Percentiles rank a stretch among this genome's conserved stretches.
phyloP scores from a whole-genome alignment of 2,797 vertebrate genomes.

The Lerista edwardsae region DNA sequence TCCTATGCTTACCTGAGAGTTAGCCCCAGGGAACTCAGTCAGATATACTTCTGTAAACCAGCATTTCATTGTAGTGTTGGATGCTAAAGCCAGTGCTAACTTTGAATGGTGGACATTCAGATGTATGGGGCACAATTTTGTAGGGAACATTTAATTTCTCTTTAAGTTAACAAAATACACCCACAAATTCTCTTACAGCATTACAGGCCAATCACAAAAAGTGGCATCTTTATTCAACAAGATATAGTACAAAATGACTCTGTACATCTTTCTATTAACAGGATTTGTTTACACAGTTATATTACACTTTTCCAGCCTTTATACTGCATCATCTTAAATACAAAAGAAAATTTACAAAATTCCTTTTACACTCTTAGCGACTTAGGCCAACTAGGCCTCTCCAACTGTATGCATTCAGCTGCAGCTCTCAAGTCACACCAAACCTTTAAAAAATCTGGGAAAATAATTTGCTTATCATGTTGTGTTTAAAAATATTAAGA shows the following conservation, averaged over 20 bases:
- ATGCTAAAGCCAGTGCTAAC: background rate
- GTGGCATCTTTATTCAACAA: conserved; percentile 83
- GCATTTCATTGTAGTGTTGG: background rate
- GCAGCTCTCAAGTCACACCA: conserved; percentile 70
- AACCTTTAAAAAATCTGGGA: conserved; percentile 34
- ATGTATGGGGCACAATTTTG: background rate
- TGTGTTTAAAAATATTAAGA: conserved; percentile 63
- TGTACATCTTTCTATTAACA: conserved; percentile 86
- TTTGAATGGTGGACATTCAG: background rate
- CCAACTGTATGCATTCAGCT: conserved; percentile 61
- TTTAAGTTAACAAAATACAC: background rate
- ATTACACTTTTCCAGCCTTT: conserved; percentile 82
- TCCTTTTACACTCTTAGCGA: conserved; percentile 74
- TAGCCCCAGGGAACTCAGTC: background rate
- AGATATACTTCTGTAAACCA: background rate
- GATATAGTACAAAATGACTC: conserved; percentile 84
- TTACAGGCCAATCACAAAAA: conserved; percentile 71
- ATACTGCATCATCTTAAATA: conserved; percentile 80
- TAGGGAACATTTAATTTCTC: conserved; percentile 3
- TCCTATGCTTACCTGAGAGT: background rate
- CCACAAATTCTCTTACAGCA: conserved; percentile 45
- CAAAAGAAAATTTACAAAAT: conserved; percentile 82
- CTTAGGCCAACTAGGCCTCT: conserved; percentile 64
- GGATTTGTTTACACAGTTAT: conserved; percentile 83
- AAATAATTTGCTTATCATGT: conserved; percentile 58